A percentile compares a stretch with the other conserved stretches of the same genome.
Conservation (phyloP, 1,140 invertebrate species). For the Pseudomyrmex flavicornis region DNA sequence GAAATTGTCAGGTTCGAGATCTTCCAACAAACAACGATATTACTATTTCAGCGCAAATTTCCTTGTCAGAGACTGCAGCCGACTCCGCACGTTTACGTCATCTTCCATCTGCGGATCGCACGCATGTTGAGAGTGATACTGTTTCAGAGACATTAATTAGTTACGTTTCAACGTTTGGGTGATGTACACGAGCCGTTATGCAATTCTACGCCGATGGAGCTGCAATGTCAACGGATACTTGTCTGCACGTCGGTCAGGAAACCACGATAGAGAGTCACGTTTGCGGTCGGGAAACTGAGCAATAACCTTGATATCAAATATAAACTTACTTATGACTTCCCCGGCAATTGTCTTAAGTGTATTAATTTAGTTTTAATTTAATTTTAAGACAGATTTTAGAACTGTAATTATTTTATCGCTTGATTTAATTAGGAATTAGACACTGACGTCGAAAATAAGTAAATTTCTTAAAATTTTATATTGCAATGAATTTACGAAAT, state of each 20-base stretch:
- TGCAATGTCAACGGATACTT: slow-evolving; percentile 9
- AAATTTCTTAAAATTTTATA: no score
- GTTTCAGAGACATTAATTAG: slow-evolving; percentile 42
- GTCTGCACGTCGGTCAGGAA: not conserved
- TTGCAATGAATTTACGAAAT: no score
- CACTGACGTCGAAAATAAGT: no score
- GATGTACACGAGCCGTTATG: slow-evolving; percentile 7
- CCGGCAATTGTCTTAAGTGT: no score
- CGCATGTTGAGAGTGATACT: slow-evolving; percentile 19
- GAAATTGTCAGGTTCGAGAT: slow-evolving; percentile 18
- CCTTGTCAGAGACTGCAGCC: slow-evolving; percentile 17
- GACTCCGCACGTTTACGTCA: slow-evolving; percentile 16
- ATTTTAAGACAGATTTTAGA: no score
- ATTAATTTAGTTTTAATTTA: no score
- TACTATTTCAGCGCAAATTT: slow-evolving; percentile 40
- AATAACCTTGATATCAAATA: no score
- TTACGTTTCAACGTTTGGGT: slow-evolving; percentile 22
- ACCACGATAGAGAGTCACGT: not conserved
- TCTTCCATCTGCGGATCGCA: slow-evolving; percentile 5
- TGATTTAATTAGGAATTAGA: no score
- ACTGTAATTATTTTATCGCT: no score
- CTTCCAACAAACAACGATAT: slow-evolving; percentile 38
- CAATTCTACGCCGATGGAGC: not conserved
- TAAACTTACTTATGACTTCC: no score
- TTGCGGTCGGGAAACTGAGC: no score